Conservation (phyloP, 92 coral and sea anemone genomes). For the Chrysogorgia sp. region DNA sequence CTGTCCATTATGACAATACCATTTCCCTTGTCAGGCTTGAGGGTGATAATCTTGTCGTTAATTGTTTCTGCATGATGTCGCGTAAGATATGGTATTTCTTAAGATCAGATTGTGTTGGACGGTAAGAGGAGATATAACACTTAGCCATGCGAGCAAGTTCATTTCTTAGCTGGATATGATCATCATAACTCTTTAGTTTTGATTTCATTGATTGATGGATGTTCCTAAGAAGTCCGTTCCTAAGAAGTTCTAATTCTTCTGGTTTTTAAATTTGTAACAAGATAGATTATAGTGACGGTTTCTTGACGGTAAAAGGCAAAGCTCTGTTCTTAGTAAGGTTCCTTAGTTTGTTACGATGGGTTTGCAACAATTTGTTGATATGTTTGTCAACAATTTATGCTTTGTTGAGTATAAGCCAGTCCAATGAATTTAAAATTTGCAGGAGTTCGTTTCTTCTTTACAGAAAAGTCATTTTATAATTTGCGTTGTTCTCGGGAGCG, state of each 20-base stretch:
- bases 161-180: neutral
- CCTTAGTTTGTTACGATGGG: too few relatives aligned
- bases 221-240: too few relatives aligned
- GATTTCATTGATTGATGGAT: slow-evolving; percentile 11
- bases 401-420: slow-evolving; percentile 14
- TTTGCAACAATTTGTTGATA: too few relatives aligned
- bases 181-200: slow-evolving; percentile 5
- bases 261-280: too few relatives aligned
- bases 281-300: too few relatives aligned
- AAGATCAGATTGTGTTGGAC: neutral
- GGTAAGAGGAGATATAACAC: slow-evolving; percentile 18
- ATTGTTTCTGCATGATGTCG: too few relatives aligned
- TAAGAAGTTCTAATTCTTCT: too few relatives aligned
- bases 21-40: slow-evolving; percentile 44
- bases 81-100: too few relatives aligned
- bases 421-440: neutral
- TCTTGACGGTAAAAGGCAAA: too few relatives aligned
- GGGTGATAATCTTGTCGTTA: slow-evolving; percentile 23
- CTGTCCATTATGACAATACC: slow-evolving; percentile 39
- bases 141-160: slow-evolving; percentile 16
- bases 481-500: slow-evolving; percentile 7
- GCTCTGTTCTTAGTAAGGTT: too few relatives aligned
- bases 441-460: neutral
- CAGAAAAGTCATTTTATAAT: neutral
- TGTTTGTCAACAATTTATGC: too few relatives aligned